phyloP scores from a whole-genome alignment of 2,797 vertebrate species.

The Glyptemys insculpta region DNA sequence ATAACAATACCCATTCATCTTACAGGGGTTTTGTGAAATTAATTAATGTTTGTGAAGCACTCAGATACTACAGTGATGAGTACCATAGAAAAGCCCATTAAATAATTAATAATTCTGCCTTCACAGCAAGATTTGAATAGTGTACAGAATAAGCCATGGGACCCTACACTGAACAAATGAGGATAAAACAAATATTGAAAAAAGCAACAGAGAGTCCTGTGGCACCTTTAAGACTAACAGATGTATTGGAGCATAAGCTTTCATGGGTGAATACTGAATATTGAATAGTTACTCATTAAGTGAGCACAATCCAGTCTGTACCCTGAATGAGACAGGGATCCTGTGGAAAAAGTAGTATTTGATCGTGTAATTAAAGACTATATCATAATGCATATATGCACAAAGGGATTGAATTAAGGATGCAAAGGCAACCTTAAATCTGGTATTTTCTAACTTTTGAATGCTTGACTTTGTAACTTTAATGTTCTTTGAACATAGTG shows the following conservation, averaged over 20 bases:
- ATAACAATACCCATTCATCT: background rate
- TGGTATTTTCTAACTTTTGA: background rate
- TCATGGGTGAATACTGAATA: background rate
- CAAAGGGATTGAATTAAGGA: background rate
- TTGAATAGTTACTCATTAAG: background rate
- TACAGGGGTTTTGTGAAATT: background rate
- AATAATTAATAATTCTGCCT: background rate
- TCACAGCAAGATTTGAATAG: background rate
- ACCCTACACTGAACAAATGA: background rate
- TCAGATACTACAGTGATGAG: background rate
- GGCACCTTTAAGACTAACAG: too few species aligned
- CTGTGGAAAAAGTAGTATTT: background rate
- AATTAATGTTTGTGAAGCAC: background rate
- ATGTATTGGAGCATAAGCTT: too few species aligned
- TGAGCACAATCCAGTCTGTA: background rate
- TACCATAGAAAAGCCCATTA: background rate
- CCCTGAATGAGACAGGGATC: background rate
- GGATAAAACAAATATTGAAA: background rate
- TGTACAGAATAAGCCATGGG: background rate
- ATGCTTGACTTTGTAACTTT: background rate
- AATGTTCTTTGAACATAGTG: background rate
- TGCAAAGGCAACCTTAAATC: background rate
- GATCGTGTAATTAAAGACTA: background rate
- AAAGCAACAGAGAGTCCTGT: too few species aligned
- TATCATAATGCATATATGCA: background rate